Conservation (phyloP, 2,888 invertebrate species). For the Eledone cirrhosa region DNA sequence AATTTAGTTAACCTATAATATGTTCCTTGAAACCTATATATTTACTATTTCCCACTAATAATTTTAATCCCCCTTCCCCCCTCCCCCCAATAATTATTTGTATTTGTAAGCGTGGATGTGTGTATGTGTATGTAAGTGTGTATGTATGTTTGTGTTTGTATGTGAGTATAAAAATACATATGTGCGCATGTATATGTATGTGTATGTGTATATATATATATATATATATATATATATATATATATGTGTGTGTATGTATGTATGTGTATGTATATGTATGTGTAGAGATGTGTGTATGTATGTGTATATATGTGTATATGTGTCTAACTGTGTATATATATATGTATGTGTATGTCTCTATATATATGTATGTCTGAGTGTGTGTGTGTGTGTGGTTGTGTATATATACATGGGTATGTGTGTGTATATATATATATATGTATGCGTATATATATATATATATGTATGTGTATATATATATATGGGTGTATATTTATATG, state of each 20-base stretch:
- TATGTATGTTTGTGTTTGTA: too few species aligned
- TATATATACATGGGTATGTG: background rate
- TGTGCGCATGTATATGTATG: background rate
- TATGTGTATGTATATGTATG: background rate
- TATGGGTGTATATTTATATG: too few species aligned
- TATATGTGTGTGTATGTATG: background rate
- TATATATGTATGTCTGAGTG: background rate
- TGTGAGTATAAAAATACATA: too few species aligned
- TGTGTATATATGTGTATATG: conserved; percentile 1
- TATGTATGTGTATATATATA: conserved; percentile 1
- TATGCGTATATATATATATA: background rate
- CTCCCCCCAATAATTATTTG: too few species aligned
- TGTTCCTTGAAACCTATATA: too few species aligned
- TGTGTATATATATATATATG: conserved; percentile 15
- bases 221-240: background rate
- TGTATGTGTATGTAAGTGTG: too few species aligned
- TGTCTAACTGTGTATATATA: too few species aligned
- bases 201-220: background rate
- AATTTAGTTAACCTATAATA: too few species aligned
- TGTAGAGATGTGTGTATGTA: background rate
- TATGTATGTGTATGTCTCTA: background rate
- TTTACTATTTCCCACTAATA: too few species aligned
- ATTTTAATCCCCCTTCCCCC: too few species aligned
- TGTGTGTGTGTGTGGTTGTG: background rate
- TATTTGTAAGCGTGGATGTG: too few species aligned